Conservation (phyloP, 2,888 invertebrate genomes). For the Andrena haemorrhoa region DNA sequence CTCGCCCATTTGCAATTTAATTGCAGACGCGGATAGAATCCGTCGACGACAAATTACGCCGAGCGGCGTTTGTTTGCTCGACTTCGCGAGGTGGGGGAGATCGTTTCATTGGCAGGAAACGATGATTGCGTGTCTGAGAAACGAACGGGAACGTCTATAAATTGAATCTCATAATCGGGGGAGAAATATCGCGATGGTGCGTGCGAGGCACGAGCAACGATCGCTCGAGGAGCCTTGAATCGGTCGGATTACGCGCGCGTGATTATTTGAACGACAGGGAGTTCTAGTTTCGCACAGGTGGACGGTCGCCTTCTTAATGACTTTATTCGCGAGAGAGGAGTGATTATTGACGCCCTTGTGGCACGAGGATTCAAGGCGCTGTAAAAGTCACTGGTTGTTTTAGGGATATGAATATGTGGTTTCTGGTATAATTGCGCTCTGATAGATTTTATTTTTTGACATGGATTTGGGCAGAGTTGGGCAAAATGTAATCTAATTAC, state of each 20-base stretch:
- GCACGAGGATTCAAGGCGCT: neutral
- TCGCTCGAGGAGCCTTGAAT: neutral
- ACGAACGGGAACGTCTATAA: conserved; percentile 13
- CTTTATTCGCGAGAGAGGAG: neutral
- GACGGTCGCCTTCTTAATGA: neutral
- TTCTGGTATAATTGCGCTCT: no score
- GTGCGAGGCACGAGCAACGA: conserved; percentile 7
- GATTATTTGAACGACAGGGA: conserved; percentile 2
- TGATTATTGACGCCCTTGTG: neutral
- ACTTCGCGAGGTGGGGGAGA: neutral
- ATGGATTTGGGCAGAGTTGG: no score
- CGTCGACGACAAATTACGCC: conserved; percentile 1
- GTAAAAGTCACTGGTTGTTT: no score
- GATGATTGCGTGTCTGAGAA: neutral
- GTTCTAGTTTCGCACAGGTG: neutral
- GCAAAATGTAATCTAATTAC: no score
- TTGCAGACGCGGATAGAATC: neutral
- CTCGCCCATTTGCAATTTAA: conserved; percentile 9
- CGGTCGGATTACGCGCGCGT: neutral
- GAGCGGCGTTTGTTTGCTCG: neutral
- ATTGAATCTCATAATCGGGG: conserved; percentile 16
- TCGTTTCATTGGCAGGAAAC: conserved; percentile 20
- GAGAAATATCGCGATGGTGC: conserved; percentile 11
- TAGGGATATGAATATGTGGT: no score
- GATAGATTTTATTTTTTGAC: no score